These are phyloP conservation scores for Erythrocercus mccallii DNA, from an alignment of 2,113 vertebrate genomes.

Conservation along the genomic window DNA sequence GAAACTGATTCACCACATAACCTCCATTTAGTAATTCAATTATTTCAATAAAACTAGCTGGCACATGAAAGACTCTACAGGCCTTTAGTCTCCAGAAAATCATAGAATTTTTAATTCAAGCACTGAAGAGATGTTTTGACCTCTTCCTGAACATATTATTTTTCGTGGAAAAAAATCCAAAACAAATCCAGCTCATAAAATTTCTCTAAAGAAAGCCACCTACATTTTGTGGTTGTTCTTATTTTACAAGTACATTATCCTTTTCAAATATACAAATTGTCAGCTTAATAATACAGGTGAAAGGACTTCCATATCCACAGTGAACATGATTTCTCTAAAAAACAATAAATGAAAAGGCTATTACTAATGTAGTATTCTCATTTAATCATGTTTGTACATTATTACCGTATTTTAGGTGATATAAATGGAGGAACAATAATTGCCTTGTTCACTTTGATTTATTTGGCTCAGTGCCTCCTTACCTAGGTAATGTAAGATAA, in stretches of 20 bases:
- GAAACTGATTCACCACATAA: constrained; percentile 32
- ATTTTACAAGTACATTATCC: neutral
- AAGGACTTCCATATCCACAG: neutral
- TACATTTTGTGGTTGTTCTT: neutral
- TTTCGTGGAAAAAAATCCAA: neutral
- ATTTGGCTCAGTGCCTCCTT: constrained; percentile 55
- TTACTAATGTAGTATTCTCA: constrained; percentile 17
- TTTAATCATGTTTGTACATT: constrained; percentile 62
- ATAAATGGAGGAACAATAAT: constrained; percentile 62
- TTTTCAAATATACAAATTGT: constrained; percentile 32
- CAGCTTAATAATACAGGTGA: constrained; percentile 8
- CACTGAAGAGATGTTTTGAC: neutral
- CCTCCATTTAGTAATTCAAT: constrained; percentile 32
- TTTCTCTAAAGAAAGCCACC: neutral
- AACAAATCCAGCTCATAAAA: neutral
- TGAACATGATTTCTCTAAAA: constrained; percentile 22
- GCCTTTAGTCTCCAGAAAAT: neutral
- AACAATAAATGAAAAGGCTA: neutral
- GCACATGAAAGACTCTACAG: neutral
- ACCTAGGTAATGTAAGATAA: constrained; percentile 69
- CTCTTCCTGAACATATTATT: neutral
- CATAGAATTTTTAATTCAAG: constrained; percentile 17
- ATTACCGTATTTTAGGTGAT: constrained; percentile 50
- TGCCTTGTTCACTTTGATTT: constrained; percentile 71
- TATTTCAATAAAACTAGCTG: constrained; percentile 34